phyloP scores from a whole-genome alignment of 2,797 vertebrate genomes.

The Micrastur ruficollis region DNA sequence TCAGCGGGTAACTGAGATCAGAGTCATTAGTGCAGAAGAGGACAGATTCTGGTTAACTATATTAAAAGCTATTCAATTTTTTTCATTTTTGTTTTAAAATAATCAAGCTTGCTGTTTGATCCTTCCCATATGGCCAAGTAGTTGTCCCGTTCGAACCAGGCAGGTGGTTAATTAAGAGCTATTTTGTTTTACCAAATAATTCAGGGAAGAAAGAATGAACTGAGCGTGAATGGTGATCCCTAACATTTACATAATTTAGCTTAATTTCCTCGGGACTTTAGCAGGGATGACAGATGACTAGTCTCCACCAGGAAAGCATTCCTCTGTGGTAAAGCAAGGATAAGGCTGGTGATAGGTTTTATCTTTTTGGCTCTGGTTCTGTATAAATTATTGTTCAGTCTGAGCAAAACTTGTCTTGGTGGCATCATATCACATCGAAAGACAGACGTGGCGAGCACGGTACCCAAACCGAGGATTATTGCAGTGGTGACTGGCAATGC shows the following conservation, averaged over 20 bases:
- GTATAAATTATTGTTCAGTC: not conserved
- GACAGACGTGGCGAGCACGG: not conserved
- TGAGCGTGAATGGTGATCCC: not conserved
- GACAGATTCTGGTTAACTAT: not conserved
- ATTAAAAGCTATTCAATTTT: not conserved
- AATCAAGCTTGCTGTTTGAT: not conserved
- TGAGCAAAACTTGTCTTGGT: not conserved
- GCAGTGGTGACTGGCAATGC: fast-evolving
- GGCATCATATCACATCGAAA: fast-evolving
- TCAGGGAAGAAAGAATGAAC: not conserved
- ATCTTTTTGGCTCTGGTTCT: not conserved
- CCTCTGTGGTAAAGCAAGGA: not conserved
- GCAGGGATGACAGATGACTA: not conserved
- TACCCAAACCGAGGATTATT: not conserved
- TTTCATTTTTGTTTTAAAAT: not conserved
- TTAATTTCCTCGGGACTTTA: not conserved
- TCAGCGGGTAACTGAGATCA: not conserved
- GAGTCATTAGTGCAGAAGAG: not conserved
- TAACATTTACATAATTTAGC: not conserved
- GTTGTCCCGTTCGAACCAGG: not conserved
- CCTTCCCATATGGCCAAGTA: not conserved
- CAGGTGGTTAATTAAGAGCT: slow-evolving; percentile 37
- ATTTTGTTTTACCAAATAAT: slow-evolving; percentile 3
- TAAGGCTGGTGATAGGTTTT: fast-evolving
- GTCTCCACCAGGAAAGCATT: not conserved